Conservation (phyloP, 2,113 vertebrate species). For the Oryzias javanicus region DNA sequence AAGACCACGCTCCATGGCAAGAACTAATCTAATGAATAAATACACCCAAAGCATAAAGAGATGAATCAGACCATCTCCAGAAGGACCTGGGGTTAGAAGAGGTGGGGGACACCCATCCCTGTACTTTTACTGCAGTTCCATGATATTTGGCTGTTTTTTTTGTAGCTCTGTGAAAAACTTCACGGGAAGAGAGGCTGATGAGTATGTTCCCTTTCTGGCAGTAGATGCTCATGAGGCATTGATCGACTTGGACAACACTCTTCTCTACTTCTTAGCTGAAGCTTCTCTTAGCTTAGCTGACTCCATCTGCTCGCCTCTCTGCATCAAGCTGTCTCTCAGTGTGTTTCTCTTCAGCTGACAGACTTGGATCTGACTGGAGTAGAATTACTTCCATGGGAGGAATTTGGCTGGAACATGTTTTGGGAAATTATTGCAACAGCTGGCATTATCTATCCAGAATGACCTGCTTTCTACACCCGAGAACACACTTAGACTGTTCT, state of each 20-base stretch:
- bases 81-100: too few species aligned
- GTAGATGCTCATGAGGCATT: not conserved
- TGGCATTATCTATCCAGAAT: constrained; percentile 46
- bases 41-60: too few species aligned
- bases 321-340: constrained; percentile 20
- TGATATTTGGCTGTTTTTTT: too few species aligned
- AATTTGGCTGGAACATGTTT: constrained; percentile 56
- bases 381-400: constrained; percentile 8
- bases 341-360: constrained; percentile 33
- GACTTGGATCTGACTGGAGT: constrained; percentile 46
- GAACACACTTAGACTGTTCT: too few species aligned
- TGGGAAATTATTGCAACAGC: constrained; percentile 57
- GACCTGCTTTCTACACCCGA: constrained; percentile 12
- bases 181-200: constrained; percentile 26
- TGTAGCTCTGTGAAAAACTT: constrained; percentile 19
- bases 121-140: too few species aligned
- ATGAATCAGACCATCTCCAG: too few species aligned
- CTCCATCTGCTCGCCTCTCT: constrained; percentile 55
- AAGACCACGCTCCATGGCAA: too few species aligned
- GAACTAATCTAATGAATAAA: too few species aligned
- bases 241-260: constrained; percentile 18
- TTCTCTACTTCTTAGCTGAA: constrained; percentile 27
- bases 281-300: constrained; percentile 43
- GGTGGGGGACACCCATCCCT: too few species aligned
- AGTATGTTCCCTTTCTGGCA: constrained; percentile 35